phyloP scores from a whole-genome alignment of 2,113 vertebrate genomes.

The Verasper variegatus region DNA sequence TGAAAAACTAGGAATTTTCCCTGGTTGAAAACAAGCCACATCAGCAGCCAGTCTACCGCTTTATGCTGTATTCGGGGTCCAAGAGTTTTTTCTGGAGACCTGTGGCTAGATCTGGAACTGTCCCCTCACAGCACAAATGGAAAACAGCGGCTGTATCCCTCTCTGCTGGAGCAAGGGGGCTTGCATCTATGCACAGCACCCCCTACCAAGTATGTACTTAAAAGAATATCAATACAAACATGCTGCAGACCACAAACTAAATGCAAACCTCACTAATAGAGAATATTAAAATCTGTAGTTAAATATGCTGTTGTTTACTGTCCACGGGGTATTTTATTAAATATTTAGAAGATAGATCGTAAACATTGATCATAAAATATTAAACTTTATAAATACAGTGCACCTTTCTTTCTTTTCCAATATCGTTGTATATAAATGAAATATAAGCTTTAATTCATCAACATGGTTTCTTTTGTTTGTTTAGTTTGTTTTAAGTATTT shows the following conservation, averaged over 20 bases:
- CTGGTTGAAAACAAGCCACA: background rate
- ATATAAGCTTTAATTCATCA: no score
- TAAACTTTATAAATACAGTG: no score
- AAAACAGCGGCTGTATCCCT: constrained; percentile 94
- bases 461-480: no score
- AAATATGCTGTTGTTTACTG: background rate
- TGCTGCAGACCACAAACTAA: background rate
- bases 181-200: constrained; percentile 77
- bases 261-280: background rate
- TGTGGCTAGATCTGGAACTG: constrained; percentile 79
- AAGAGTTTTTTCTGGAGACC: constrained; percentile 75
- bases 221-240: background rate
- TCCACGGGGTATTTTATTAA: background rate
- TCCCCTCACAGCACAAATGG: constrained; percentile 83
- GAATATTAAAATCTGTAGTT: background rate
- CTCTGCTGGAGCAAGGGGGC: constrained; percentile 95
- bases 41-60: constrained; percentile 36
- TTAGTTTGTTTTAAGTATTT: no score
- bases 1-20: background rate
- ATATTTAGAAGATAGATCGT: no score
- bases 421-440: no score
- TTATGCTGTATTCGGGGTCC: constrained; percentile 74
- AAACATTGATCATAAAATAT: no score
- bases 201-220: constrained; percentile 81
- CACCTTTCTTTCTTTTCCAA: no score